Base-by-base conservation (phyloP, 1,140 invertebrate species). In the Oedothorax gibbosus region DNA sequence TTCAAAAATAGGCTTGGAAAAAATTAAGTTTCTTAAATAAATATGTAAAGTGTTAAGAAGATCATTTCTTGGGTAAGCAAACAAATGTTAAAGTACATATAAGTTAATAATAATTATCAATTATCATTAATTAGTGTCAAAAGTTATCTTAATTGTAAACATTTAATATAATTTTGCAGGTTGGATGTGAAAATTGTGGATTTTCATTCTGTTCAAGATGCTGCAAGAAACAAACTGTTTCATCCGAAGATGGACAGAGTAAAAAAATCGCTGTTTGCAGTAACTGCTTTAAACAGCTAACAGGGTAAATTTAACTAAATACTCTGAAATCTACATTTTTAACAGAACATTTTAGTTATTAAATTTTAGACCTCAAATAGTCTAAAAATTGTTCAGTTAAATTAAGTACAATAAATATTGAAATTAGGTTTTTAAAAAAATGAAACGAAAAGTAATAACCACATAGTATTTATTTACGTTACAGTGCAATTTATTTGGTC, bases 181-280 rank as follows among this genome's bases (percentile, higher is more conserved):
- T 76, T 66, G 81, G 81, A 15, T 84, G 81, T 84, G 81, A 84
- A 66, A n/a, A 35, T 65, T 84, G 81, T 76, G 81, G 81, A 7
- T 84, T 84, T 84, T 15, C 71, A n/a, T 84, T 84, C n/a, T 84
- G 81, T 57, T 14, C 54, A 66, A 76, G 50, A 84, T 84, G 81
- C 64, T 84, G 81, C 20, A 76, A 68, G 15, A 84, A 66, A 49
- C 71, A 57, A 66, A 18, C 54, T 73, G 57, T 73, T 51, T 50
- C n/a, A 49, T 71, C 78, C 50, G 80, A 83, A 53, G 65, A 12
- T 73, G 80, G 57, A 14, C 57, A 62, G 10, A 49, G 7, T 60
- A 76, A 66, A 20, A 75, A 84, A 18, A 15, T 56, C 4, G 8
- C 54, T 11, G 20, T 65, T 14, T 84, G 81, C 51, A 35, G 35